Percentiles rank a stretch among this genome's conserved stretches.
Evolutionary conservation across 2,797 vertebrate species (phyloP).

Genomic region (Chiloscyllium punctatum): DNA sequence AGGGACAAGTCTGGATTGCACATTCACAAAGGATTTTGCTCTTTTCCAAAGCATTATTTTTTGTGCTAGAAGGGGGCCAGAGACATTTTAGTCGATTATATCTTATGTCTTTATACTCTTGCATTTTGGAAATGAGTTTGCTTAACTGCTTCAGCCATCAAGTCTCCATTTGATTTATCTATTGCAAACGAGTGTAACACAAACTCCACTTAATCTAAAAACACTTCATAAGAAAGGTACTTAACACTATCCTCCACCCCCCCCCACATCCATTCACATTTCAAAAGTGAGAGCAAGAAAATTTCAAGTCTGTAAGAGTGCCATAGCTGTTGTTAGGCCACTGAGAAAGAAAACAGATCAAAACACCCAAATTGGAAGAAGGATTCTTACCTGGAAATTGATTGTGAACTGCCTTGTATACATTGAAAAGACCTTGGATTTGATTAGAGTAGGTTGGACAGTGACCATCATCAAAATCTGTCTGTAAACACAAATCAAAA

Average conservation of each 20-base stretch:
- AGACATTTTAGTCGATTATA: not conserved
- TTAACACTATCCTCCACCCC: no score
- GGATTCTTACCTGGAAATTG: conserved; percentile 54
- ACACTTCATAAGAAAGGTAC: not conserved
- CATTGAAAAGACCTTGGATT: conserved; percentile 66
- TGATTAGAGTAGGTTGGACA: conserved; percentile 68
- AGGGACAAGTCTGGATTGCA: not conserved
- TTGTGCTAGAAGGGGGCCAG: not conserved
- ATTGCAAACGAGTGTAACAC: not conserved
- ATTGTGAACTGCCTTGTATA: conserved; percentile 57
- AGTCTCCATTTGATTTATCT: not conserved
- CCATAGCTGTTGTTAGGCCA: not conserved
- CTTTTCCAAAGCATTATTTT: no score
- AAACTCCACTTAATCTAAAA: not conserved
- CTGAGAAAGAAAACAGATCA: not conserved
- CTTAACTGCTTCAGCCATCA: not conserved
- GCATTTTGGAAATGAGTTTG: no score
- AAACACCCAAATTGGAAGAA: not conserved
- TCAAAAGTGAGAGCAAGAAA: not conserved
- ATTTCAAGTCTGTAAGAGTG: not conserved
- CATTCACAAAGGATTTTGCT: not conserved
- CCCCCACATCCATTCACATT: not conserved
- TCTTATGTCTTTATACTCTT: not conserved
- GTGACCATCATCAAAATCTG: conserved; percentile 75
- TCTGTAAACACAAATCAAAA: conserved; percentile 46